Evolutionary conservation across 1,140 invertebrate genomes (phyloP).

Genomic region (Dreissena polymorpha): DNA sequence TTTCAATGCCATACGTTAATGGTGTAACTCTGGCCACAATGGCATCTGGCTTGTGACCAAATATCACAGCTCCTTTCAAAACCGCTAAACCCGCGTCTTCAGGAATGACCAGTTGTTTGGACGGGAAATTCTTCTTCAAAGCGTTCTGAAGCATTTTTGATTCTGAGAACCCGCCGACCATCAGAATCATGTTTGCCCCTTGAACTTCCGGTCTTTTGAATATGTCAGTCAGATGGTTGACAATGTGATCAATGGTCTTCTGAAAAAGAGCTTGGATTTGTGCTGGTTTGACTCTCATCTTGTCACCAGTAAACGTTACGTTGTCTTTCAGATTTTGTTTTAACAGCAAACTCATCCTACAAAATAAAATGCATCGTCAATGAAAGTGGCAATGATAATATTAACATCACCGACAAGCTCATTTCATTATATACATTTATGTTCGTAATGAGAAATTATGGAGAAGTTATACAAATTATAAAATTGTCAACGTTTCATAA

Average conservation of each 20-base stretch:
- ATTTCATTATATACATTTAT: too few species aligned
- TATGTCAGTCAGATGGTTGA: conserved; percentile 52
- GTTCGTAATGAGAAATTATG: too few species aligned
- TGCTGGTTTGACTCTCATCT: conserved; percentile 49
- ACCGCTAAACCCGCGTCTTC: conserved; percentile 59
- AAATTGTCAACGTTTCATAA: too few species aligned
- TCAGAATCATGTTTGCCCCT: conserved; percentile 38
- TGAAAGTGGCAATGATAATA: not conserved
- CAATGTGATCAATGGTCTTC: conserved; percentile 48
- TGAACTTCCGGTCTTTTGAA: conserved; percentile 9
- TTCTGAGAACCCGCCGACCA: conserved; percentile 66
- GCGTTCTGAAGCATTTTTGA: conserved; percentile 56
- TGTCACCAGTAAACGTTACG: conserved; percentile 57
- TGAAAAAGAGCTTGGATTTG: conserved; percentile 50
- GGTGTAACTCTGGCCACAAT: conserved; percentile 57
- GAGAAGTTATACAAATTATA: too few species aligned
- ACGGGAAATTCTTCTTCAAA: conserved; percentile 47
- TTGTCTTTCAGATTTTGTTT: conserved; percentile 31
- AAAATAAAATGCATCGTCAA: conserved; percentile 5
- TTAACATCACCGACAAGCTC: too few species aligned
- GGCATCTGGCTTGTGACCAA: conserved; percentile 57
- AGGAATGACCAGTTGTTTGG: conserved; percentile 56
- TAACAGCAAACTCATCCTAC: not conserved
- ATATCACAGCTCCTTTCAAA: conserved; percentile 65
- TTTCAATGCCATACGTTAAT: conserved; percentile 59